Percentiles rank a stretch among this genome's conserved stretches.
phyloP scores from a whole-genome alignment of 2,888 invertebrate genomes.

The Xestia sexstrigata region DNA sequence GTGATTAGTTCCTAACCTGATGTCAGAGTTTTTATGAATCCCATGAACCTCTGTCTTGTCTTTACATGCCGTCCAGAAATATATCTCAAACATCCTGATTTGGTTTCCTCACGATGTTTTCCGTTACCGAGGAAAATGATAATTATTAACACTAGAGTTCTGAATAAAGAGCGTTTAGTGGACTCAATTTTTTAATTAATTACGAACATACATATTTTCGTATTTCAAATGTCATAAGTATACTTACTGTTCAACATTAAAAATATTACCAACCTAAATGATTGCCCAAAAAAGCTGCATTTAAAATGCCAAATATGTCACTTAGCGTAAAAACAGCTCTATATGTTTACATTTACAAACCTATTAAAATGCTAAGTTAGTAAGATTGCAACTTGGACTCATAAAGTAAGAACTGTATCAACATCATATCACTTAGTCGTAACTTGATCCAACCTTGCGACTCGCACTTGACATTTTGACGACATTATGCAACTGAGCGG shows the following conservation, averaged over 20 bases:
- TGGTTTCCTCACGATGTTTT: no score
- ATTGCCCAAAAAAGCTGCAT: not conserved
- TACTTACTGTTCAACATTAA: not conserved
- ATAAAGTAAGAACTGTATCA: slow-evolving; percentile 40
- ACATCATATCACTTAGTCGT: slow-evolving; percentile 47
- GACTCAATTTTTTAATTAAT: not conserved
- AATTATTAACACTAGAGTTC: no score
- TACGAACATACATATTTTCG: not conserved
- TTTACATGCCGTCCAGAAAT: no score
- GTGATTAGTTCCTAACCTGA: no score
- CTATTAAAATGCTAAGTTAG: slow-evolving; percentile 40
- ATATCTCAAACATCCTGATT: no score
- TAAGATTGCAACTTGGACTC: slow-evolving; percentile 23
- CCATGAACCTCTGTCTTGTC: no score
- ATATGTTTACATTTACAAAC: not conserved
- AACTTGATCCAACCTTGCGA: slow-evolving; percentile 57
- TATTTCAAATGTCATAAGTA: not conserved
- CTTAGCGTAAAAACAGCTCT: not conserved
- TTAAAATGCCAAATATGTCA: slow-evolving; percentile 14
- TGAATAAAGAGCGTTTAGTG: no score
- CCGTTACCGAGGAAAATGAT: no score
- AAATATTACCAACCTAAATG: not conserved
- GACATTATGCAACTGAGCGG: slow-evolving; percentile 40
- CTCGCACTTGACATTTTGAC: slow-evolving; percentile 72
- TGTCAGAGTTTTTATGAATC: no score